Percentiles rank a stretch among this genome's conserved stretches.
These are phyloP conservation scores for Fistularia tabacaria DNA, from an alignment of 2,797 vertebrate species.

Conservation along the genomic window DNA sequence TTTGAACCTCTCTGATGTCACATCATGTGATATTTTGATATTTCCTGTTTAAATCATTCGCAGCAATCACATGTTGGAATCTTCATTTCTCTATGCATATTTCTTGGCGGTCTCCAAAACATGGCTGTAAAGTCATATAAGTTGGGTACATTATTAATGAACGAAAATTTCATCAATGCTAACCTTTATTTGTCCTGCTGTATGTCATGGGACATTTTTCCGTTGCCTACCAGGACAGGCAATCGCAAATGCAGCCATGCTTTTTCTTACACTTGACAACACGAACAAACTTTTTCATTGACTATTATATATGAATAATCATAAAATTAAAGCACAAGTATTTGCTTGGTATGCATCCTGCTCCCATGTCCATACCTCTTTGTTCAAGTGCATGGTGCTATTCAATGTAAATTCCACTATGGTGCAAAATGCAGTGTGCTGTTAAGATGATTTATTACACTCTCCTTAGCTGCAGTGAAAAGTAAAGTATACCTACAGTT, in stretches of 20 bases:
- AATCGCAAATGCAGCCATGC: constrained; percentile 11
- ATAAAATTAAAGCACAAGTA: constrained; percentile 3
- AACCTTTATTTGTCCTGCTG: constrained; percentile 22
- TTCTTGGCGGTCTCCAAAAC: constrained; percentile 11
- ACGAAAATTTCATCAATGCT: constrained; percentile 23
- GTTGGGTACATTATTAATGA: constrained; percentile 32
- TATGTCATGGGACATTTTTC: constrained; percentile 22
- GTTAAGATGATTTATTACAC: constrained; percentile 36
- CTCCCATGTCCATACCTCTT: constrained; percentile 13
- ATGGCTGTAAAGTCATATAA: constrained; percentile 4
- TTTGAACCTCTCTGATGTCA: no score
- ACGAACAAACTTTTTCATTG: constrained; percentile 9
- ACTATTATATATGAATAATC: neutral
- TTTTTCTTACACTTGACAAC: constrained; percentile 6
- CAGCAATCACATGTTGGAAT: no score
- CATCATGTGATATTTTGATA: no score
- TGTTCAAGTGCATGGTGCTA: constrained; percentile 11
- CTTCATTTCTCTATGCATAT: no score
- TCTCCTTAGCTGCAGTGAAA: constrained; percentile 27
- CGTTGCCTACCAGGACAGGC: constrained; percentile 11
- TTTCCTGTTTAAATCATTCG: no score
- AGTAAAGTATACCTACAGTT: constrained; percentile 17
- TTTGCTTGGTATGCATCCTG: constrained; percentile 3
- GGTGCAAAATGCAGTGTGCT: constrained; percentile 17
- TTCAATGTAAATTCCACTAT: constrained; percentile 24